phyloP scores from a whole-genome alignment of 2,888 invertebrate species.

The Hirtodrosophila duncani region DNA sequence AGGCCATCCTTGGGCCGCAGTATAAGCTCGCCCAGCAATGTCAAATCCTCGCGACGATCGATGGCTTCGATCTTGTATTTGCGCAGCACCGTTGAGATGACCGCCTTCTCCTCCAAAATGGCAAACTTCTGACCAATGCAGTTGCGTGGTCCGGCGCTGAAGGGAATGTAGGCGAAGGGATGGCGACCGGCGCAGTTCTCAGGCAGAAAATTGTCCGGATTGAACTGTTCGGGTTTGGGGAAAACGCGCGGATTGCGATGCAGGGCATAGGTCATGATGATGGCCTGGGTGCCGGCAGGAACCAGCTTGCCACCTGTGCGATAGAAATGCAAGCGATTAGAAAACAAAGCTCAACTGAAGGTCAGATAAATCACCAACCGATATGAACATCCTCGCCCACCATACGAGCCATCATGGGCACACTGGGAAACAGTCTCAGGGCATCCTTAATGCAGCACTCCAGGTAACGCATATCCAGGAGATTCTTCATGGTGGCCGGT shows the following conservation, averaged over 20 bases:
- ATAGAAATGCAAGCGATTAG: too few species aligned
- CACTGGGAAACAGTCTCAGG: conserved; percentile 83
- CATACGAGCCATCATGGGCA: conserved; percentile 82
- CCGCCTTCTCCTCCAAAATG: conserved; percentile 81
- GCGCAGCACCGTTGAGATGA: conserved; percentile 81
- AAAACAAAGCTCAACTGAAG: neutral
- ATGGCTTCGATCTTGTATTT: conserved; percentile 80
- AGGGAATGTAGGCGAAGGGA: conserved; percentile 84
- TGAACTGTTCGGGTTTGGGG: conserved; percentile 83
- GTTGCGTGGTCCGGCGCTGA: conserved; percentile 84
- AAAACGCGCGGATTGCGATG: conserved; percentile 84
- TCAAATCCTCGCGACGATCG: conserved; percentile 81
- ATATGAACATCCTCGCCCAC: conserved; percentile 81
- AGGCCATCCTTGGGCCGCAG: conserved; percentile 81
- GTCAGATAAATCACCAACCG: conserved; percentile 77
- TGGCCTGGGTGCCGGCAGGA: conserved; percentile 80
- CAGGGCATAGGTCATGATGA: conserved; percentile 82
- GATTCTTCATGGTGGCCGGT: conserved; percentile 80
- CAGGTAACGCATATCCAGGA: conserved; percentile 83
- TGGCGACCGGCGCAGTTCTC: conserved; percentile 82
- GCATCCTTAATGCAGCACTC: conserved; percentile 86
- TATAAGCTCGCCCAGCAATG: conserved; percentile 81
- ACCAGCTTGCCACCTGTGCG: conserved; percentile 74
- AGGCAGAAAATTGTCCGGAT: conserved; percentile 85
- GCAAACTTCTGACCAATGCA: conserved; percentile 81